Evolutionary conservation across 1,140 invertebrate species (phyloP).

Genomic region (Apocrypta bakeri): DNA sequence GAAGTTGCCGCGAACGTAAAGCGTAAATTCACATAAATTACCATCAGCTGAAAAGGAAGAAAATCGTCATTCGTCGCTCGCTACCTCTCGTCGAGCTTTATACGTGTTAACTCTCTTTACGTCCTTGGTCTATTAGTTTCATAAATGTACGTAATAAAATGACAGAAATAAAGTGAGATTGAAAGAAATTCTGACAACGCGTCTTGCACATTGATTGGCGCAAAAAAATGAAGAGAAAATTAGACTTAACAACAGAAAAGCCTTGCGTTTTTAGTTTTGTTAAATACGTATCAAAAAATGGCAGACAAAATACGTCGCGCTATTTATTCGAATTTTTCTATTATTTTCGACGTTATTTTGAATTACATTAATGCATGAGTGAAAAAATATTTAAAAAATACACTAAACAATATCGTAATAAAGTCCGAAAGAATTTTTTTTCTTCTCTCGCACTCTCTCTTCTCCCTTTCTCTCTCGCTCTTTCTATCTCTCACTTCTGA

Average conservation of each 20-base stretch:
- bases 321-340: slow-evolving; percentile 5
- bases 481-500: no score
- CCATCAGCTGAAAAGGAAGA: slow-evolving; percentile 22
- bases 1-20: not conserved
- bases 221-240: not conserved
- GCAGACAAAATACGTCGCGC: slow-evolving; percentile 14
- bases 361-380: slow-evolving; percentile 20
- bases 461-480: not conserved
- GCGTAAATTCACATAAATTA: not conserved
- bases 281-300: slow-evolving; percentile 42
- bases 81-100: slow-evolving; percentile 1
- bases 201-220: not conserved
- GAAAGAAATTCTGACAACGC: not conserved
- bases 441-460: not conserved
- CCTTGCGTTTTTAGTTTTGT: not conserved
- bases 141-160: not conserved
- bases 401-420: slow-evolving; percentile 15
- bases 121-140: slow-evolving; percentile 3
- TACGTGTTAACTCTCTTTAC: not conserved
- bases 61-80: not conserved
- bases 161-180: no score
- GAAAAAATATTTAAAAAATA: slow-evolving; percentile 39
- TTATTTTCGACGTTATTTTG: not conserved
- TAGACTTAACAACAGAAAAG: not conserved
- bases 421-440: slow-evolving; percentile 4